Percentiles rank a stretch among this genome's conserved stretches.
phyloP scores from a whole-genome alignment of 2,888 invertebrate genomes.

The Zaprionus obscuricornis region DNA sequence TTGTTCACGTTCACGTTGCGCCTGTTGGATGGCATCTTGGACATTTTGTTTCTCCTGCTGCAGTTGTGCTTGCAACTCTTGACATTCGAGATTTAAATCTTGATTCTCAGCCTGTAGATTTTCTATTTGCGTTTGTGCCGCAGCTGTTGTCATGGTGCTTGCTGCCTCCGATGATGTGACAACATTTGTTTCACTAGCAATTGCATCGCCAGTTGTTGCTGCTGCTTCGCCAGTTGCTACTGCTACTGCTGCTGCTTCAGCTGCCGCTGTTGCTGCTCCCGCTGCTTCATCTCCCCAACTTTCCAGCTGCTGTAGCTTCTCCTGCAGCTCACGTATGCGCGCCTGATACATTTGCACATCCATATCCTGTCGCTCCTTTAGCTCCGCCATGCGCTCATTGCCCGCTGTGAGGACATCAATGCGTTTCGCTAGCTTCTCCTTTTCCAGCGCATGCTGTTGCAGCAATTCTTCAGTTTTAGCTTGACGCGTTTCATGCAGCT shows the following conservation, averaged over 20 bases:
- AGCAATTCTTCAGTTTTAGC: constrained; percentile 86
- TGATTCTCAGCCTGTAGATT: constrained; percentile 85
- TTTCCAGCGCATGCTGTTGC: constrained; percentile 87
- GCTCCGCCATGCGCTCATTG: constrained; percentile 90
- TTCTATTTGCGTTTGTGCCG: constrained; percentile 76
- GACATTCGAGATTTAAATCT: constrained; percentile 86
- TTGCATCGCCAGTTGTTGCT: background rate
- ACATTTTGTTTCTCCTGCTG: constrained; percentile 51
- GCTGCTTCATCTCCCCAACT: constrained; percentile 82
- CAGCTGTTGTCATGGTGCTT: background rate
- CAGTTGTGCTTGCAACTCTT: constrained; percentile 85
- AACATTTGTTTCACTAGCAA: background rate
- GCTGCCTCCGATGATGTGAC: background rate
- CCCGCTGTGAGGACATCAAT: constrained; percentile 89
- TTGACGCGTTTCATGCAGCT: constrained; percentile 87
- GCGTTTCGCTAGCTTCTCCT: constrained; percentile 87
- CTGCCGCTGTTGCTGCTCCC: background rate
- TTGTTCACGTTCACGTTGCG: constrained; percentile 25
- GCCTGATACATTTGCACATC: constrained; percentile 89
- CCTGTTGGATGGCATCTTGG: constrained; percentile 49
- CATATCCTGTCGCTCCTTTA: constrained; percentile 92
- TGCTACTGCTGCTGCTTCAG: background rate
- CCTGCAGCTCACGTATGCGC: constrained; percentile 88
- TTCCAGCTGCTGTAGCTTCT: constrained; percentile 86
- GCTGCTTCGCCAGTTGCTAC: background rate